Evolutionary conservation across 1,140 invertebrate genomes (phyloP).

Genomic region (Leptoteleia sp.): DNA sequence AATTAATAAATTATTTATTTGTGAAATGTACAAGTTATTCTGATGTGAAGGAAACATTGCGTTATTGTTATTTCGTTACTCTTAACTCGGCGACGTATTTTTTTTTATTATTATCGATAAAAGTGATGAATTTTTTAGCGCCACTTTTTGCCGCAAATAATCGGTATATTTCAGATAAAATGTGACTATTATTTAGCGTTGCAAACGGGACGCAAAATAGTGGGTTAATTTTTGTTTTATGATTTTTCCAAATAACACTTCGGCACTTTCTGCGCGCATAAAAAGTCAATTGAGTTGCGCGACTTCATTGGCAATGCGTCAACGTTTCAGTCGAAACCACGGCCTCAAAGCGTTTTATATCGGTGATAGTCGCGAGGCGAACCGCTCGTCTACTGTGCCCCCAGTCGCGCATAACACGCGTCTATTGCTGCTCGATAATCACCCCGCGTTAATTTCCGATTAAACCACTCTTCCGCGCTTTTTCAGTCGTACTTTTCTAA

Average conservation of each 20-base stretch:
- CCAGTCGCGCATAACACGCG: slow-evolving; percentile 1
- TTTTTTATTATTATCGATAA: too few relatives aligned
- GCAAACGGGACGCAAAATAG: too few relatives aligned
- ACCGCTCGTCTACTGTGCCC: slow-evolving; percentile 4
- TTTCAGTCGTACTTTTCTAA: slow-evolving; percentile 27
- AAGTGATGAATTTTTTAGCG: too few relatives aligned
- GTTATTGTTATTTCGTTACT: too few relatives aligned
- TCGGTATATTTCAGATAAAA: too few relatives aligned
- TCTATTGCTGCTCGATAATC: slow-evolving; percentile 37
- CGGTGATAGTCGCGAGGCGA: slow-evolving; percentile 16
- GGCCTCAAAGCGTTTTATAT: slow-evolving; percentile 34
- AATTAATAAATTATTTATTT: too few relatives aligned
- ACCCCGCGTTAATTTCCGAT: slow-evolving; percentile 46
- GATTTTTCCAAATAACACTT: slow-evolving; percentile 36
- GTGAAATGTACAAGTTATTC: too few relatives aligned
- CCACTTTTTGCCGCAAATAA: too few relatives aligned
- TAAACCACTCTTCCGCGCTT: slow-evolving; percentile 12
- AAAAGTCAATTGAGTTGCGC: slow-evolving; percentile 45
- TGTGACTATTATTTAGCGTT: too few relatives aligned
- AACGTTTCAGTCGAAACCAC: slow-evolving; percentile 39
- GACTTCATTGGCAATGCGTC: slow-evolving; percentile 41
- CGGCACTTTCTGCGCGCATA: slow-evolving; percentile 1
- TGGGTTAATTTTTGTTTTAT: slow-evolving; percentile 24
- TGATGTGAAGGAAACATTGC: too few relatives aligned
- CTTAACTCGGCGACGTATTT: too few relatives aligned